Conservation (phyloP, 1,140 invertebrate genomes). For the Drosophila ananassae region DNA sequence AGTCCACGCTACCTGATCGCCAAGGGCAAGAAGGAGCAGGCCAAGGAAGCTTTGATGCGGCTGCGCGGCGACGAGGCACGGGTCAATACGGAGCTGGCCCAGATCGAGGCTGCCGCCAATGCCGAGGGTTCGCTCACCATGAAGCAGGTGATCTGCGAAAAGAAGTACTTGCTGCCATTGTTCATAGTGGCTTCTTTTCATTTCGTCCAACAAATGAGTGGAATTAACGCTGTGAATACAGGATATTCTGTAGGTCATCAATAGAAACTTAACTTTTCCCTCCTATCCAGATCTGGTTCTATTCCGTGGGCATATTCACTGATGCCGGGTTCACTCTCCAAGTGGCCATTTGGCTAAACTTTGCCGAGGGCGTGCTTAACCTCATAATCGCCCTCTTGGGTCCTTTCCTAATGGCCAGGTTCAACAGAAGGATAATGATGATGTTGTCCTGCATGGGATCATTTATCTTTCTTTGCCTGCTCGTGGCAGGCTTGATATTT, state of each 20-base stretch:
- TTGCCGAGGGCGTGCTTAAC: constrained; percentile 88
- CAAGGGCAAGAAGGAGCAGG: constrained; percentile 86
- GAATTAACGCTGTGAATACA: constrained; percentile 90
- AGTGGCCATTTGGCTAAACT: constrained; percentile 86
- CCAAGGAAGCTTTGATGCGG: constrained; percentile 80
- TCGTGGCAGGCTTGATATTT: constrained; percentile 85
- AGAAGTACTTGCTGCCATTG: constrained; percentile 85
- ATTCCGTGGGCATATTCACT: constrained; percentile 88
- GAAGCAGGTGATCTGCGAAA: constrained; percentile 17
- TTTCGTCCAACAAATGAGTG: constrained; percentile 91
- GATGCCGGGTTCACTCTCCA: constrained; percentile 85
- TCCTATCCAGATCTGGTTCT: constrained; percentile 87
- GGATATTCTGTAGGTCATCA: neutral
- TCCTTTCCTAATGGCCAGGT: constrained; percentile 85
- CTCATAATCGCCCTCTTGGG: constrained; percentile 86
- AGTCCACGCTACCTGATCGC: constrained; percentile 92
- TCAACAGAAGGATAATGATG: constrained; percentile 85
- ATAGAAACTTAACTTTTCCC: neutral
- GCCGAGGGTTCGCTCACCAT: constrained; percentile 86
- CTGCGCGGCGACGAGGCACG: constrained; percentile 53
- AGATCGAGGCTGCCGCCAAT: constrained; percentile 90
- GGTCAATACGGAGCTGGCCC: constrained; percentile 88
- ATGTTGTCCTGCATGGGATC: constrained; percentile 85
- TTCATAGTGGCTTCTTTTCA: constrained; percentile 89
- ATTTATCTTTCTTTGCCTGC: constrained; percentile 84